Evolutionary conservation across 2,888 invertebrate species (phyloP).

Genomic region (Ypsolopha scabrella): DNA sequence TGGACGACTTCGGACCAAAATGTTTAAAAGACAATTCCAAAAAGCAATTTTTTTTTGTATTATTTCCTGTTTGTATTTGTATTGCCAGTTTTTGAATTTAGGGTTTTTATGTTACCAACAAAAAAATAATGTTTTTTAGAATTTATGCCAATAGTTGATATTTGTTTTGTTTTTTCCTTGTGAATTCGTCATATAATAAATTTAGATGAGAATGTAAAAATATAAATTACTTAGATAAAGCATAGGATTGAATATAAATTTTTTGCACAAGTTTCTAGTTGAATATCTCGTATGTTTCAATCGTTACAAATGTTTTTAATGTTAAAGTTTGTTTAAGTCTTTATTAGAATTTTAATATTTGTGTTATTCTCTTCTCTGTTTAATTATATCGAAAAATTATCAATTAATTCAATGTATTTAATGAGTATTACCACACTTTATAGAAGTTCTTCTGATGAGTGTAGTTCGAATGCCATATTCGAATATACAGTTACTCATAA

Average conservation of each 20-base stretch:
- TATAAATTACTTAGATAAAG: background rate
- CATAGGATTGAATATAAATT: background rate
- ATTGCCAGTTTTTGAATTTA: background rate
- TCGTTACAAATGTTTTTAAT: too few species aligned
- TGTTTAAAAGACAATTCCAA: background rate
- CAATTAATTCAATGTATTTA: background rate
- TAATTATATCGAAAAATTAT: background rate
- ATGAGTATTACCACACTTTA: too few species aligned
- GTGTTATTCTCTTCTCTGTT: background rate
- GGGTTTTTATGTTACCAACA: background rate
- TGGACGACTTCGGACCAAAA: conserved; percentile 46
- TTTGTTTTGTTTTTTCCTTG: background rate
- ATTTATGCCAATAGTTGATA: background rate
- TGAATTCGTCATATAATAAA: background rate
- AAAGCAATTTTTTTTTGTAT: background rate
- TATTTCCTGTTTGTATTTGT: background rate
- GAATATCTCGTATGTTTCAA: background rate
- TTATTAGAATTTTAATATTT: background rate
- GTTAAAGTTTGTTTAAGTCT: background rate
- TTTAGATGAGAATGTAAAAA: background rate
- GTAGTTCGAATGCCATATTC: too few species aligned
- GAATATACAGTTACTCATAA: too few species aligned
- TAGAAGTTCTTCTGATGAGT: too few species aligned
- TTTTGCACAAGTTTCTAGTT: background rate
- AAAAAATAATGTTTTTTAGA: background rate